Evolutionary conservation across 2,888 invertebrate species (phyloP).

Genomic region (Drosophila peninsularis): DNA sequence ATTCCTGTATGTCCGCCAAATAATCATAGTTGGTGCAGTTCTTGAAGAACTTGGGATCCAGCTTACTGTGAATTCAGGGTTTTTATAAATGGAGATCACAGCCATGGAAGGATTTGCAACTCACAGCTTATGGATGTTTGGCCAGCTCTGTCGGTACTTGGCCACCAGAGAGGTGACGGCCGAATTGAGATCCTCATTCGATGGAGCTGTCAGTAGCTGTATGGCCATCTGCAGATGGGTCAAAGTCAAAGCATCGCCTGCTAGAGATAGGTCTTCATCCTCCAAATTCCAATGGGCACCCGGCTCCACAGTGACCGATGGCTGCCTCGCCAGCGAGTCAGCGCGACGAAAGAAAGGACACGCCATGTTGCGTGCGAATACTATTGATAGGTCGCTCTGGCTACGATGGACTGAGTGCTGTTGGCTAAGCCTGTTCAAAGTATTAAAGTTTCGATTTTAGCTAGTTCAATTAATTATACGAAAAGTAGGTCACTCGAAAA

Average conservation of each 20-base stretch:
- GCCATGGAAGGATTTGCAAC: conserved; percentile 18
- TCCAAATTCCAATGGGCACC: conserved; percentile 83
- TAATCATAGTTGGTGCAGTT: conserved; percentile 84
- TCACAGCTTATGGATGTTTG: conserved; percentile 84
- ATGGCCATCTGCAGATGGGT: conserved; percentile 93
- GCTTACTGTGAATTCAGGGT: conserved; percentile 71
- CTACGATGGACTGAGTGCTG: conserved; percentile 1
- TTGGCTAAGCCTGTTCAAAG: background rate
- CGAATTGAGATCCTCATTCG: conserved; percentile 89
- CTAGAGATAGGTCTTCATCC: conserved; percentile 82
- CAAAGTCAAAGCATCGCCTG: conserved; percentile 85
- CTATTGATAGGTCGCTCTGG: conserved; percentile 19
- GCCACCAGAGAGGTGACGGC: conserved; percentile 88
- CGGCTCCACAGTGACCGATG: conserved; percentile 81
- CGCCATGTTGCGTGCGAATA: conserved; percentile 81
- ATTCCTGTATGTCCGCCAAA: conserved; percentile 84
- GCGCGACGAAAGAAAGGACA: conserved; percentile 84
- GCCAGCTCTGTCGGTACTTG: conserved; percentile 86
- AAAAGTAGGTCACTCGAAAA: conserved; percentile 5
- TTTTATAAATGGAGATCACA: background rate
- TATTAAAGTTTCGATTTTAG: conserved; percentile 16
- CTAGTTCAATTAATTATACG: conserved; percentile 2
- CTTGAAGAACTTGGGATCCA: conserved; percentile 81
- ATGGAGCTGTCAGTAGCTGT: conserved; percentile 91
- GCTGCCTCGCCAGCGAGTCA: conserved; percentile 83